A percentile compares a stretch with the other conserved stretches of the same genome.
phyloP scores from a whole-genome alignment of 2,888 invertebrate genomes.

The Epicampocera succincta region DNA sequence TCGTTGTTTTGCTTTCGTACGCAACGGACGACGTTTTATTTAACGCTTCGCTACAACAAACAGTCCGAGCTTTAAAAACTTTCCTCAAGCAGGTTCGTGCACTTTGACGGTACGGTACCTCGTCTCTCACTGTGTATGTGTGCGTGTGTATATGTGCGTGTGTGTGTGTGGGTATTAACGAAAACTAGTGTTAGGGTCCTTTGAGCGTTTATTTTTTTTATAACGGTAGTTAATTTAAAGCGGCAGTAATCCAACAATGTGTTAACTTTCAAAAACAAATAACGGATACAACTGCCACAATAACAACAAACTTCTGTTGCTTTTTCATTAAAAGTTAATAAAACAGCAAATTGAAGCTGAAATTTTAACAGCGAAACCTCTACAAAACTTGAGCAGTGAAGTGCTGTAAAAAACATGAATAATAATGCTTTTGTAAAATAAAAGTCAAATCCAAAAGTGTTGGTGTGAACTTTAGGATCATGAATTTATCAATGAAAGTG shows the following conservation, averaged over 20 bases:
- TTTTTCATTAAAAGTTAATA: slow-evolving; percentile 5
- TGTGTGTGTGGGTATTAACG: too few relatives aligned
- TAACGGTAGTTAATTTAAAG: slow-evolving; percentile 55
- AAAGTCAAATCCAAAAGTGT: slow-evolving; percentile 35
- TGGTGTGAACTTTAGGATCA: slow-evolving; percentile 44
- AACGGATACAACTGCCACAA: slow-evolving; percentile 40
- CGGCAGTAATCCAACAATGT: slow-evolving; percentile 56
- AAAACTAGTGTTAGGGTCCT: too few relatives aligned
- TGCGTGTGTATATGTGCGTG: slow-evolving; percentile 9
- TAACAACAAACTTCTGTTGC: slow-evolving; percentile 11
- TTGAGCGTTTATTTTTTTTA: slow-evolving; percentile 10
- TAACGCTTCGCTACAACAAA: slow-evolving; percentile 31
- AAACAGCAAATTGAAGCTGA: slow-evolving; percentile 6
- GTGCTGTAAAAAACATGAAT: neutral
- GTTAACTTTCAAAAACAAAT: slow-evolving; percentile 46
- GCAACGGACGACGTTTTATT: slow-evolving; percentile 67
- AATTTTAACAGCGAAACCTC: neutral
- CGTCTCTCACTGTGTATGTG: slow-evolving; percentile 1
- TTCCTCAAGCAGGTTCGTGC: neutral
- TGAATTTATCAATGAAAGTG: slow-evolving; percentile 49
- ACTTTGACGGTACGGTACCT: neutral
- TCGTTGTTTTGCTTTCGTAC: slow-evolving; percentile 68
- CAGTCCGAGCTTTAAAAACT: neutral
- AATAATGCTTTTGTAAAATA: neutral
- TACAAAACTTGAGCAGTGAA: neutral